Evolutionary conservation across 1,140 invertebrate genomes (phyloP).

Genomic region (Cydia strobilella): DNA sequence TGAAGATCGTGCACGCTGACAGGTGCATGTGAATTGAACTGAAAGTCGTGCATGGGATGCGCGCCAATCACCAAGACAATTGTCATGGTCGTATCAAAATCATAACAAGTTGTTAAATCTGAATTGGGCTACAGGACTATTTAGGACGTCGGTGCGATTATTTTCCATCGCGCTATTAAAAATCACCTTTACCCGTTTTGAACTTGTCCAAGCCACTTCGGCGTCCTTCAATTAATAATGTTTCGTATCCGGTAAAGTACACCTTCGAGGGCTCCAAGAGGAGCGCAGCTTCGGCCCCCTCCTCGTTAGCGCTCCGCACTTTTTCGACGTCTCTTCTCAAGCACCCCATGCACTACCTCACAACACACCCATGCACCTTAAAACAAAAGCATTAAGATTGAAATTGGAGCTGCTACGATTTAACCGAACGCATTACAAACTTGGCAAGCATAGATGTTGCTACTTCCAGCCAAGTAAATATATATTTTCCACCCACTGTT

Average conservation of each 20-base stretch:
- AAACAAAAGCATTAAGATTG: background rate
- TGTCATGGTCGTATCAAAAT: too few species aligned
- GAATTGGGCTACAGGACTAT: too few species aligned
- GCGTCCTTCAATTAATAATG: conserved; percentile 5
- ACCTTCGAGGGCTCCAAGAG: background rate
- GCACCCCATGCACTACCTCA: background rate
- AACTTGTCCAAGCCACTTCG: background rate
- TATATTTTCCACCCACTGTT: background rate
- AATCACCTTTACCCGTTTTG: background rate
- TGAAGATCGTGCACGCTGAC: too few species aligned
- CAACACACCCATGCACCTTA: background rate
- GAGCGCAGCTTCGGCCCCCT: conserved; percentile 11
- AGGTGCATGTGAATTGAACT: too few species aligned
- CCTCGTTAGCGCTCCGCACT: conserved; percentile 27
- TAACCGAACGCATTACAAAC: background rate
- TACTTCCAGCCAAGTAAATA: background rate
- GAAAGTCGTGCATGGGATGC: too few species aligned
- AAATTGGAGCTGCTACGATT: background rate
- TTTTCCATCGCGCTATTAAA: background rate
- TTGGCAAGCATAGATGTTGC: background rate
- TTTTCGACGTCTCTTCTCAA: conserved; percentile 30
- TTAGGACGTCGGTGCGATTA: too few species aligned
- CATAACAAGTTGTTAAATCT: too few species aligned
- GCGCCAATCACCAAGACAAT: too few species aligned
- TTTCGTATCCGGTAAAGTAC: conserved; percentile 22